Conservation (phyloP, 2,888 invertebrate species). For the Napeogenes inachia region DNA sequence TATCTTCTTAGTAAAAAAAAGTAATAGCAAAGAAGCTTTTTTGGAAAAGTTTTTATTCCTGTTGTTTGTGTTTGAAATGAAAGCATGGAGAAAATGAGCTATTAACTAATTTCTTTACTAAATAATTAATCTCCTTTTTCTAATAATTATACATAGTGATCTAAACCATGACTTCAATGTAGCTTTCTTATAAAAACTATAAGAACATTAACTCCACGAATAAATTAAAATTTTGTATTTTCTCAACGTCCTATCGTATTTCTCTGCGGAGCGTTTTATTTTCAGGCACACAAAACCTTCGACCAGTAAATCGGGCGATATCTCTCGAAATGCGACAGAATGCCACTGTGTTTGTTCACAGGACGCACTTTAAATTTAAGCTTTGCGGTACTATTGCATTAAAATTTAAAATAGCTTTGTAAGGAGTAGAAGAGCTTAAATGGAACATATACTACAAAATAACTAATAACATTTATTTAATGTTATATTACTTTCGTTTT, state of each 20-base stretch:
- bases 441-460: background rate
- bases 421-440: conserved; percentile 2
- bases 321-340: conserved; percentile 68
- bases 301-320: conserved; percentile 71
- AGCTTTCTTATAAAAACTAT: too few relatives aligned
- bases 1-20: too few relatives aligned
- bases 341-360: conserved; percentile 41
- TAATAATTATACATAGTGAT: too few relatives aligned
- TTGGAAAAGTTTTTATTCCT: too few relatives aligned
- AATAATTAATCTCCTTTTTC: too few relatives aligned
- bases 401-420: conserved; percentile 63
- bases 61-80: too few relatives aligned
- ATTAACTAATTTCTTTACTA: too few relatives aligned
- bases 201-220: background rate
- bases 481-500: too few relatives aligned
- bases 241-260: conserved; percentile 54
- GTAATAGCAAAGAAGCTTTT: too few relatives aligned
- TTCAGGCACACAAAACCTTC: conserved; percentile 65
- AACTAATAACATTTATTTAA: background rate
- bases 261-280: conserved; percentile 72
- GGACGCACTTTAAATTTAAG: conserved; percentile 35
- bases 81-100: too few relatives aligned
- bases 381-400: conserved; percentile 46
- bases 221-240: conserved; percentile 9
- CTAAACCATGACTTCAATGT: too few relatives aligned